Evolutionary conservation across 1,140 invertebrate genomes (phyloP).

Genomic region (Papilio polytes): DNA sequence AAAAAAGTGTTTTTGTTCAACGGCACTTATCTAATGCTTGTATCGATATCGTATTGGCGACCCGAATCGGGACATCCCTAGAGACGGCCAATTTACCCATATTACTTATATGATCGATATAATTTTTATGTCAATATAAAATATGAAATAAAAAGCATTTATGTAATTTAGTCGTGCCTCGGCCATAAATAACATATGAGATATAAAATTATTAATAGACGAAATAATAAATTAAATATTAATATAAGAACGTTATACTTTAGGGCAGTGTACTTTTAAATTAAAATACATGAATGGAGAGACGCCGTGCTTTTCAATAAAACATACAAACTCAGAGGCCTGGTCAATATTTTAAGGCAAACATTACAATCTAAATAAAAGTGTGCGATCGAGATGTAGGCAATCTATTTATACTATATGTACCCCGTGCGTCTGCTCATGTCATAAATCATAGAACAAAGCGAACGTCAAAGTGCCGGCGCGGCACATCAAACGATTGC

Average conservation of each 20-base stretch:
- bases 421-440: not conserved
- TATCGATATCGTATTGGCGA: not conserved
- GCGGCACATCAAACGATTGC: not conserved
- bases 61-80: not conserved
- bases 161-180: not conserved
- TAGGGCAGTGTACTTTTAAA: not conserved
- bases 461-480: not conserved
- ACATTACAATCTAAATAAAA: not conserved
- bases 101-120: not conserved
- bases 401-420: not conserved
- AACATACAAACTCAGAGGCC: not conserved
- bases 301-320: not conserved
- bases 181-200: not conserved
- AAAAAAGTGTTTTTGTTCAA: too few relatives aligned
- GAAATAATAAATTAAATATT: not conserved
- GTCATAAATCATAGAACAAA: constrained; percentile 1
- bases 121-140: not conserved
- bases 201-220: not conserved
- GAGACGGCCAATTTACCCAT: not conserved
- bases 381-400: not conserved
- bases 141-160: not conserved
- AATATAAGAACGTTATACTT: not conserved
- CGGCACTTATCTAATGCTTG: not conserved
- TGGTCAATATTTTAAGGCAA: not conserved
- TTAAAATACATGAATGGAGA: not conserved